Evolutionary conservation across 1,140 invertebrate genomes (phyloP), one percentile per base, ranked within the genome.

Genomic region (Diachasma alloeum): DNA sequence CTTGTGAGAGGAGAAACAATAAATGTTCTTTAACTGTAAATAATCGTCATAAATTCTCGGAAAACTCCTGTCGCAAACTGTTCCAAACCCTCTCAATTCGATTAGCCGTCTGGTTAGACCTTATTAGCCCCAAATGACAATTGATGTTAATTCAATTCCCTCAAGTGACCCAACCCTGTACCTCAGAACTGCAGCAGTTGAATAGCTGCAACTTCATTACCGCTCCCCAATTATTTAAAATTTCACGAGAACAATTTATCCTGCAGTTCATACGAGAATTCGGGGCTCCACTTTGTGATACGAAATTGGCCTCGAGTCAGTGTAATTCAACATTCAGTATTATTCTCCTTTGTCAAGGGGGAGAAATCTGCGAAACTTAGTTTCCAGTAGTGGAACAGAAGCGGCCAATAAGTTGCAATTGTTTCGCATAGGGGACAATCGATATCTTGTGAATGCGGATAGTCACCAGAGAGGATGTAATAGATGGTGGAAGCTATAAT

Each of bases 71-170:
- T n/a, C n/a, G n/a, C n/a, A 0, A 53, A 53, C 17, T 17, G 15
- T 17, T 15, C n/a, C 17, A 53, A 53, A 19, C 48, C 6, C n/a
- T 42, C 1, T 53, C 9, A 53, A 53, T 53, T 0, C 17, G 4
- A 53, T 53, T 19, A 53, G 2, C 48, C 15, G 15, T 53, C n/a
- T 15, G 15, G 48, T 53, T 53, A 19, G 17, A 17, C 17, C n/a
- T 53, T 10, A 63, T 63, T 26, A 24, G 4, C 24, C 59, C 37
- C 10, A 8, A 72, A 77, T 72, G 69, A 63, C 72, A 76, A 76
- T 76, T 76, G 70, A 63, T 76, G 75, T 70, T 77, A 77, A 77
- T 72, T 67, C 42, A 24, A 77, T 68, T 19, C 63, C 17, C 31
- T 31, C 31, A 31, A 31, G 31, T 31, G 31, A 31, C 31, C 31